A percentile compares a stretch with the other conserved stretches of the same genome.
These are phyloP conservation scores for Hirtodrosophila cameraria DNA, from an alignment of 2,888 invertebrate species.

Conservation along the genomic window DNA sequence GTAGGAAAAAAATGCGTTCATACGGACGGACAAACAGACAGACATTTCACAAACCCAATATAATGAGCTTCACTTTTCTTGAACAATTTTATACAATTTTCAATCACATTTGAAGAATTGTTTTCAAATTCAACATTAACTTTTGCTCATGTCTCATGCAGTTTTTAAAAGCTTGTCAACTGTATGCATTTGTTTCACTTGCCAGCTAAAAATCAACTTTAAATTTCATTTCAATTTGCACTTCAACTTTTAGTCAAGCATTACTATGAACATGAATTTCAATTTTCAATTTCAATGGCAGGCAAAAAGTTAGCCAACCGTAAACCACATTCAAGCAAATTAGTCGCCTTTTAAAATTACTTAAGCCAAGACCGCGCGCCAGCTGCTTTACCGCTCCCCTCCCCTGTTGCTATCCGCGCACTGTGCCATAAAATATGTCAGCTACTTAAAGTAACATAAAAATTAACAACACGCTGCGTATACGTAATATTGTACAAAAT, in stretches of 20 bases:
- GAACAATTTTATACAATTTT: too few species aligned
- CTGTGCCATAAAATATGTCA: slow-evolving; percentile 53
- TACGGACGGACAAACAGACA: too few species aligned
- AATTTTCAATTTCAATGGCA: slow-evolving; percentile 40
- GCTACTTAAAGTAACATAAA: slow-evolving; percentile 62
- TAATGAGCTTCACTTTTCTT: too few species aligned
- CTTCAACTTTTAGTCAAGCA: slow-evolving; percentile 13
- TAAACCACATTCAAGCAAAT: slow-evolving; percentile 55
- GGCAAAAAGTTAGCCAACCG: slow-evolving; percentile 10
- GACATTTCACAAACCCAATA: too few species aligned
- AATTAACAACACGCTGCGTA: slow-evolving; percentile 61
- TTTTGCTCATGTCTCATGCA: too few species aligned
- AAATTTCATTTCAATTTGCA: slow-evolving; percentile 11
- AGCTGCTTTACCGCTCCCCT: background rate
- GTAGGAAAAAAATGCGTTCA: too few species aligned
- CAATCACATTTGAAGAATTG: too few species aligned
- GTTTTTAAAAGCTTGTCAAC: too few species aligned
- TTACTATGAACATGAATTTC: slow-evolving; percentile 37
- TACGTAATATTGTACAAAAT: slow-evolving; percentile 39
- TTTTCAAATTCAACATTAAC: too few species aligned
- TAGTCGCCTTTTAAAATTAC: slow-evolving; percentile 55
- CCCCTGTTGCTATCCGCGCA: slow-evolving; percentile 4
- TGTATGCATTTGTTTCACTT: too few species aligned
- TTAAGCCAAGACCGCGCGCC: slow-evolving; percentile 36
- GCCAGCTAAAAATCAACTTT: background rate